Base-by-base conservation (phyloP, 2,888 invertebrate genomes). In the Dryocosmus kuriphilus region DNA sequence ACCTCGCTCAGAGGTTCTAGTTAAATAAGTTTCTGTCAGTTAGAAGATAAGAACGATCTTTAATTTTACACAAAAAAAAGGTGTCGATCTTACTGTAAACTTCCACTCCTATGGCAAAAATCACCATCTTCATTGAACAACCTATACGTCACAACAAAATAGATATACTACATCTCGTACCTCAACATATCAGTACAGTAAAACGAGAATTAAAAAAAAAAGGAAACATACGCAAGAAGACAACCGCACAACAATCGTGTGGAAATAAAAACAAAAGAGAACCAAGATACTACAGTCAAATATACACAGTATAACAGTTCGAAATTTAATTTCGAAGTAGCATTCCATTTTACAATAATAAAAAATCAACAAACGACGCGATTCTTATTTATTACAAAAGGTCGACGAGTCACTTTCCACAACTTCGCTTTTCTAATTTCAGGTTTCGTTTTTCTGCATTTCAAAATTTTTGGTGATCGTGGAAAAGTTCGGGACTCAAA, bases 181-280 rank as follows among this genome's bases (percentile, higher is more conserved):
- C 83, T 87, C 80, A 85, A 87, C 85, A 88, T 86, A 86, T 84
- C 85, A 84, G 85, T 85, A 85, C 85, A 86, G 85, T 84, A 84
- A 80, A 85, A 84, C 82, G 81, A 85, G 27, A 65, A 71, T 67
- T 67, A 16, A 38, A 38, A 85, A 84, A 61, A 67, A 46, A 67
- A 46, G 24, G 19, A 46, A 46, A 67, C 38, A 19, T 67, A 71
- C 30, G 76, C 82, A 84, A 85, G 76, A 41, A 51, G 79, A 74
- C 79, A 82, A 80, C 80, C 79, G 77, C 80, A 83, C 83, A 85
- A 85, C 82, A 82, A 83, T 77, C 76, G 80, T 83, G 82, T 81
- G 76, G 80, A 80, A 78, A 79, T 67, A 81, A 84, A 84, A 83
- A 76, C 79, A 77, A 82, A 84, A 82, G 77, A 82, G 80, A 81